phyloP scores from a whole-genome alignment of 2,113 vertebrate genomes.

The Heterocephalus glaber region DNA sequence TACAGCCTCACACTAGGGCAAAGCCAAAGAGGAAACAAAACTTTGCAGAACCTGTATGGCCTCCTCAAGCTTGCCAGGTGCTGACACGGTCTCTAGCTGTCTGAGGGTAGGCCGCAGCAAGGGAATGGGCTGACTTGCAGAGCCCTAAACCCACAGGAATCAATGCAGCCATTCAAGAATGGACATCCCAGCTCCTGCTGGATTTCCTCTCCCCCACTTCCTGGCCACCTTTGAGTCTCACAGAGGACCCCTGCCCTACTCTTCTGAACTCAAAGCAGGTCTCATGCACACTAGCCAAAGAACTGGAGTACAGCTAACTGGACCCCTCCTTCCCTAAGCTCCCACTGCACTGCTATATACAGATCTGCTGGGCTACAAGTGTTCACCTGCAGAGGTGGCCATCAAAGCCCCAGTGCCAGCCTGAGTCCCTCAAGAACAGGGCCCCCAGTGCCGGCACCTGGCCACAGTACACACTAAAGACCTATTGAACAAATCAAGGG shows the following conservation, averaged over 20 bases:
- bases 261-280: neutral
- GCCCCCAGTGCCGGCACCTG: neutral
- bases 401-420: neutral
- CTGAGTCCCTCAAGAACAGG: neutral
- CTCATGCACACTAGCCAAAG: neutral
- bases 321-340: neutral
- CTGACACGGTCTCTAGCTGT: neutral
- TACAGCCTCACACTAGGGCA: neutral
- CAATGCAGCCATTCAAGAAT: rapidly evolving
- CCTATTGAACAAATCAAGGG: neutral
- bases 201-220: neutral
- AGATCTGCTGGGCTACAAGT: rapidly evolving
- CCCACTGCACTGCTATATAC: too few relatives aligned
- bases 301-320: too few relatives aligned
- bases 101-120: neutral
- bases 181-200: neutral
- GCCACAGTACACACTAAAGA: neutral
- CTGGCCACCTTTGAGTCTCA: neutral
- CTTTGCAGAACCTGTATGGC: neutral
- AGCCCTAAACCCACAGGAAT: neutral
- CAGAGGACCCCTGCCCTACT: neutral
- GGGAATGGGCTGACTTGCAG: neutral
- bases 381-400: neutral
- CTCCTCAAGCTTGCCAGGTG: neutral
- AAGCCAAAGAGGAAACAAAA: neutral